These are phyloP conservation scores for Neocrepidodera transversa DNA, from an alignment of 2,888 invertebrate species.

Conservation along the genomic window DNA sequence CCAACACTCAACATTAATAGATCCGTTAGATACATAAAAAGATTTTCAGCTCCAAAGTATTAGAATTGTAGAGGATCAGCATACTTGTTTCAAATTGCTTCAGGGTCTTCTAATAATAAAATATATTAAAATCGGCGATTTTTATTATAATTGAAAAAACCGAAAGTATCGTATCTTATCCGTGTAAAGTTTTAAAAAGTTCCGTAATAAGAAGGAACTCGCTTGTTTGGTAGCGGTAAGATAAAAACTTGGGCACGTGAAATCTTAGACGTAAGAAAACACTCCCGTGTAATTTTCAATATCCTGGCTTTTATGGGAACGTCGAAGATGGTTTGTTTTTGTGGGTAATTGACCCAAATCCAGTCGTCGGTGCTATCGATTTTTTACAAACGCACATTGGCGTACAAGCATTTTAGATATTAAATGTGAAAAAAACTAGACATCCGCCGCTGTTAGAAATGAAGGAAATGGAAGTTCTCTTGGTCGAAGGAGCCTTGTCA, in stretches of 20 bases:
- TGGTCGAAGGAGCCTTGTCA: conserved; percentile 11
- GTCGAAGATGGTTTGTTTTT: conserved; percentile 22
- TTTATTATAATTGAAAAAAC: too few species aligned
- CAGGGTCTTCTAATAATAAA: too few species aligned
- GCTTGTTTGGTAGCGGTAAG: neutral
- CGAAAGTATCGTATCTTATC: too few species aligned
- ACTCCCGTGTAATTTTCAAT: conserved; percentile 7
- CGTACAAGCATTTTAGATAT: neutral
- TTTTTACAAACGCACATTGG: conserved; percentile 3
- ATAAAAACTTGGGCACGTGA: conserved; percentile 5
- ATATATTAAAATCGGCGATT: too few species aligned
- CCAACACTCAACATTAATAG: too few species aligned
- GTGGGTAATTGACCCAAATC: conserved; percentile 25
- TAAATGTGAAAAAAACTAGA: too few species aligned
- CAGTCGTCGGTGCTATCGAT: conserved; percentile 15
- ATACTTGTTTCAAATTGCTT: too few species aligned
- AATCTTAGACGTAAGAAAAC: conserved; percentile 7
- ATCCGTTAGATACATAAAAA: too few species aligned
- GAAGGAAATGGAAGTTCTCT: conserved; percentile 16
- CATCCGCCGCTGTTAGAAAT: neutral
- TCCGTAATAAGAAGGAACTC: neutral
- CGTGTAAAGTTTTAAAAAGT: neutral
- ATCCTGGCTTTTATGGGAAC: conserved; percentile 9
- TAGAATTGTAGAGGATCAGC: too few species aligned
- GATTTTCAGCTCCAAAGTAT: too few species aligned